Base-by-base conservation (phyloP, 2,888 invertebrate genomes). In the Archips crataeganus region DNA sequence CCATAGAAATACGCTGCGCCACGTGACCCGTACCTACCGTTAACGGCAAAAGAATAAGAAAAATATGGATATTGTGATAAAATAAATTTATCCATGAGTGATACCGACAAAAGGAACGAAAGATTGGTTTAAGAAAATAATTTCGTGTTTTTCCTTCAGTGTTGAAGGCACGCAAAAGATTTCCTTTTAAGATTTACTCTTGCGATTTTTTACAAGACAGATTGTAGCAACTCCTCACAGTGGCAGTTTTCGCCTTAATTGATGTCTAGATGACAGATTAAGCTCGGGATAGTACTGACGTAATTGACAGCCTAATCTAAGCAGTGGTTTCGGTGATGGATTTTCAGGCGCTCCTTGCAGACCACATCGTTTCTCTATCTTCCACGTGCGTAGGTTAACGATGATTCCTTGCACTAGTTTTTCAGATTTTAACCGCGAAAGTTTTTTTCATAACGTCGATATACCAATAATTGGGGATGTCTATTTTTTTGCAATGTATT, bases 181-280 rank as follows among this genome's bases (percentile, higher is more conserved):
- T 65, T 65, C 64, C 60, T 70, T 74, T 74, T 70, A 70, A 74
- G 74, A 70, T 70, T 74, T 74, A 74, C 65, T 70, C 54, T 54
- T 70, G 74, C 64, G 77, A 54, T 76, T 82, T 87, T 87, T 81
- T 80, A 80, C 79, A 86, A 89, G 90, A 92, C 83, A 88, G 91
- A 93, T 92, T 88, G 84, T 85, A 84, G 81, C 82, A 83, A 85
- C 83, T 87, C 82, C 82, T 84, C 84, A 80, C 78, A 78, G 84
- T 84, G 88, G 88, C 90, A 90, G 88, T 86, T 91, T 87, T 85
- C 84, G 82, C 82, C 89, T 88, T 92, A 93, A 93, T 93, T 93
- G 90, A 90, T 90, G 90, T 91, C 91, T 89, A 89, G 91, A 92
- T 94, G 94, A 93, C 91, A 90, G 89, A 94, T 93, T 90, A 91